Percentiles rank a stretch among this genome's conserved stretches.
Conservation (phyloP, 2,797 vertebrate genomes). For the Acridotheres tristis region DNA sequence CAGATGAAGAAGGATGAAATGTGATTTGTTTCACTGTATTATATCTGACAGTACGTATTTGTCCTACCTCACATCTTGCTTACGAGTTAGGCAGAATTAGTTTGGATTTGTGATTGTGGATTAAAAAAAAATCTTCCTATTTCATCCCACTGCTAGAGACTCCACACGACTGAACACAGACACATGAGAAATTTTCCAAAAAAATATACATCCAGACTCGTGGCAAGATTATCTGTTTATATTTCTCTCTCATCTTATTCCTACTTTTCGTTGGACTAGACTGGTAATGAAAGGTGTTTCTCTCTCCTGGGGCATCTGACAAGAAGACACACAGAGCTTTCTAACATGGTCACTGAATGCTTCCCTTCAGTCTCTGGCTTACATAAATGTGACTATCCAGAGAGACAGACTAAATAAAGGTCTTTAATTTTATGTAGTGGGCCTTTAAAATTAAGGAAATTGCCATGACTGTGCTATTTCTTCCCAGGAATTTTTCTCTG, state of each 20-base stretch:
- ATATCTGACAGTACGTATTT: slow-evolving; percentile 2
- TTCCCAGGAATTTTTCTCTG: not conserved
- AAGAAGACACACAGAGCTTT: slow-evolving; percentile 14
- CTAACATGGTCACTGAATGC: slow-evolving; percentile 34
- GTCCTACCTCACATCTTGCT: slow-evolving; percentile 11
- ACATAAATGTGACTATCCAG: not conserved
- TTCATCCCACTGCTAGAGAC: not conserved
- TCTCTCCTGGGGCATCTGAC: not conserved
- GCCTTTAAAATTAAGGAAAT: slow-evolving; percentile 1
- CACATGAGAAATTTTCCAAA: not conserved
- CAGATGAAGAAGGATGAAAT: not conserved
- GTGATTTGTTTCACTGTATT: slow-evolving; percentile 34
- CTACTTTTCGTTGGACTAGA: not conserved
- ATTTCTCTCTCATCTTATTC: not conserved
- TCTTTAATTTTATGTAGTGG: not conserved
- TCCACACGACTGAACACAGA: not conserved
- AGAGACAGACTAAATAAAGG: slow-evolving; percentile 47
- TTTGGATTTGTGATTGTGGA: not conserved
- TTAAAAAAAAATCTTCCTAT: not conserved
- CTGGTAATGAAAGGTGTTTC: slow-evolving; percentile 12
- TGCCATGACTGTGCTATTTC: not conserved
- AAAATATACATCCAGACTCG: slow-evolving; percentile 5
- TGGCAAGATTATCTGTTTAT: slow-evolving; percentile 32
- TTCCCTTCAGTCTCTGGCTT: slow-evolving; percentile 36
- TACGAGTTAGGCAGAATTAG: not conserved